Conservation (phyloP, 2,888 invertebrate species). For the Epinotia demarniana region DNA sequence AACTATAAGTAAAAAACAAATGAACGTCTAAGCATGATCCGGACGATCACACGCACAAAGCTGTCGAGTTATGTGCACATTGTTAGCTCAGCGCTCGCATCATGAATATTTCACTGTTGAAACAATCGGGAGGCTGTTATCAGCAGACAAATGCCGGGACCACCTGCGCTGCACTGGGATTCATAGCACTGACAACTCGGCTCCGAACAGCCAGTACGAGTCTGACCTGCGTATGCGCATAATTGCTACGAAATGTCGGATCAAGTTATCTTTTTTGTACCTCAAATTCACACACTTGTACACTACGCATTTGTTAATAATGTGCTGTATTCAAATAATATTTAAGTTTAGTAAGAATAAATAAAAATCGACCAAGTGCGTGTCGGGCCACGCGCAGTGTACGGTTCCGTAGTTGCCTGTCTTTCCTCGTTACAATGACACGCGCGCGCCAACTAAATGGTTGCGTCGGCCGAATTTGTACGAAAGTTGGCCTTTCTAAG, state of each 20-base stretch:
- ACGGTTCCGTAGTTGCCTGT: no score
- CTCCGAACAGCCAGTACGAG: neutral
- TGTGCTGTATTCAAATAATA: no score
- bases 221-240: neutral
- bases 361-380: no score
- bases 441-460: no score
- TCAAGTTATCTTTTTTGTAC: neutral
- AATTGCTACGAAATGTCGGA: neutral
- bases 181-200: neutral
- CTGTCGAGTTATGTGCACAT: slow-evolving; percentile 34
- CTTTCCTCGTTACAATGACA: no score
- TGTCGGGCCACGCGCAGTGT: no score
- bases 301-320: no score
- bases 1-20: neutral
- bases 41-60: slow-evolving; percentile 50
- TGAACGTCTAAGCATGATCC: slow-evolving; percentile 18
- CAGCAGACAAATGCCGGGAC: slow-evolving; percentile 36
- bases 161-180: slow-evolving; percentile 44
- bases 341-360: no score
- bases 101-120: slow-evolving; percentile 50
- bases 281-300: neutral
- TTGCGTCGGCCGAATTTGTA: no score
- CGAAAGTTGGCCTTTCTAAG: no score
- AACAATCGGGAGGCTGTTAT: slow-evolving; percentile 47
- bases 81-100: slow-evolving; percentile 38